Evolutionary conservation across 1,140 invertebrate genomes (phyloP).

Genomic region (Hypothenemus hampei): DNA sequence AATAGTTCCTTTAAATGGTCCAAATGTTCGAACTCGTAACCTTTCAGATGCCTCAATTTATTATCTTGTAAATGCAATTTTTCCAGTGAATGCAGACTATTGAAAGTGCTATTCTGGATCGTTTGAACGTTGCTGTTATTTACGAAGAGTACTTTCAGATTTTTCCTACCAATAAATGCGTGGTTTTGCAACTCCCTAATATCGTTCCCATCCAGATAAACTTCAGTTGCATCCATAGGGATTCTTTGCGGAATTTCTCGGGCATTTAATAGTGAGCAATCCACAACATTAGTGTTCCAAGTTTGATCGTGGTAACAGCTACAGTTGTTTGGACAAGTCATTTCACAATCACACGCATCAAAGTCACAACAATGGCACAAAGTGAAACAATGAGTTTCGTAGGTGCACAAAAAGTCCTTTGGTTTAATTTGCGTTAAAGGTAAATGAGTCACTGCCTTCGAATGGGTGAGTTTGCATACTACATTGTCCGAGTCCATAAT

Average conservation of each 20-base stretch:
- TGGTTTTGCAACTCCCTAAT: slow-evolving; percentile 80
- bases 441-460: slow-evolving; percentile 62
- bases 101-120: slow-evolving; percentile 90
- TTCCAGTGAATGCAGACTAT: slow-evolving; percentile 76
- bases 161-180: slow-evolving; percentile 87
- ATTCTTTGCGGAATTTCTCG: slow-evolving; percentile 75
- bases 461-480: slow-evolving; percentile 76
- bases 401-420: slow-evolving; percentile 83
- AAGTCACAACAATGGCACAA: slow-evolving; percentile 92
- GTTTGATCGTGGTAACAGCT: slow-evolving; percentile 89
- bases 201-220: slow-evolving; percentile 86
- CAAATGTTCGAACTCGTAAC: slow-evolving; percentile 86
- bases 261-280: slow-evolving; percentile 74
- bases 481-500: slow-evolving; percentile 84
- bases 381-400: slow-evolving; percentile 89
- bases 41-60: slow-evolving; percentile 69
- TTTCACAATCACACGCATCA: slow-evolving; percentile 92
- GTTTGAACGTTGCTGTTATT: slow-evolving; percentile 79
- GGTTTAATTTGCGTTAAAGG: slow-evolving; percentile 61
- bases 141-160: slow-evolving; percentile 78
- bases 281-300: slow-evolving; percentile 89
- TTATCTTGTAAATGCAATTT: slow-evolving; percentile 84
- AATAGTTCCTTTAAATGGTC: slow-evolving; percentile 76
- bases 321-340: slow-evolving; percentile 88
- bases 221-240: slow-evolving; percentile 90